Evolutionary conservation across 2,797 vertebrate species (phyloP), one percentile per base, ranked within the genome.

Genomic region (Pachyuromys duprasi): DNA sequence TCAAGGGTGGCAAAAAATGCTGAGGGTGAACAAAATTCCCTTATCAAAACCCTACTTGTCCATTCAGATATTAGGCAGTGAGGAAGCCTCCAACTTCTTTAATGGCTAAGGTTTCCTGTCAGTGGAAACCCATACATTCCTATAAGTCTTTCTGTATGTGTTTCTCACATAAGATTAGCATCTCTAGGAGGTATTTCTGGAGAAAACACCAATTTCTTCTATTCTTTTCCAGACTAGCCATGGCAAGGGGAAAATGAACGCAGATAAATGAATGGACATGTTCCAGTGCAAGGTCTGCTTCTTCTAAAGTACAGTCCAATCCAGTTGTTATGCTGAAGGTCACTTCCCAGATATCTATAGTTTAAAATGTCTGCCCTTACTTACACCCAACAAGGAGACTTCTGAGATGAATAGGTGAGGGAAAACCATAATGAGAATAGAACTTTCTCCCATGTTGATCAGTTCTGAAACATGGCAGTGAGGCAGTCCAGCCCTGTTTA

Each of bases 1-100:
- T 96, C 92, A 94, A 76, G 82, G 28, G 69, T 83, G 86, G 88
- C 78, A 96, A 95, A 92, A 49, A 89, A 94, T 87, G 93, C 94
- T 93, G 93, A 97, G 94, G 28, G 93, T 45, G 88, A 92, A 78
- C 0, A 36, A 93, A 95, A 95, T 95, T 94, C 62, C 91, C 76
- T 93, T 84, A 91, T 93, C 57, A 63, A 78, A 86, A 79, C 55
- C 62, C 31, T 86, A 81, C 93, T 79, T 39, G 39, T 67, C 42
- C 76, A n/a, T 92, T 74, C 18, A 65, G 74, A 93, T 78, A 84
- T 2, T 69, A 67, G 55, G 28, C 33, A 72, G 26, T 62, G 67
- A 91, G 92, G 93, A 5, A 90, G 53, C 55, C 95, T n/a, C 39
- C 39, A 65, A 81, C 13, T 39, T 91, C 90, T 93, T 89, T 93